Evolutionary conservation across 2,113 vertebrate genomes (phyloP), one percentile per base, ranked within the genome.

Genomic region (Boulengeromyrus knoepffleri): DNA sequence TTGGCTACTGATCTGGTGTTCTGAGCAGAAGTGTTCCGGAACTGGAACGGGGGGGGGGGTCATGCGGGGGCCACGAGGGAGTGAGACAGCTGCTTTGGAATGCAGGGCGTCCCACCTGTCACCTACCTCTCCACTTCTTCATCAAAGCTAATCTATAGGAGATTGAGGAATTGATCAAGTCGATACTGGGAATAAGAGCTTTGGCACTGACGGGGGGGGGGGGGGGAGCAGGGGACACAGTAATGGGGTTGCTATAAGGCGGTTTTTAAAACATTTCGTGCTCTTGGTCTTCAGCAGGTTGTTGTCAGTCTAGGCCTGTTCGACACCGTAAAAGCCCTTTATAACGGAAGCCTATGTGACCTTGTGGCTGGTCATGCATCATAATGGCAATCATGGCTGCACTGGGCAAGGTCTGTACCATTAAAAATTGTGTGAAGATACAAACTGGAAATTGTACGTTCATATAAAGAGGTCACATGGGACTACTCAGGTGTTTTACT

Each of bases 141-240:
- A 85, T 84, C 74, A 77, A 84, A 50, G 27, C 47, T 52, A 52
- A 85, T 89, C 89, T 89, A 85, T 84, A 89, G 31, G 77, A 83
- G 77, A 89, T 56, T 85, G 47, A 58, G 74, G 80, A 53, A 89
- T 89, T 85, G 89, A 89, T 83, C 49, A 84, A 42, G 74, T 19
- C 74, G 74, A 80, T 6, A 3, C 31, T 6, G 13, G 39, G 24
- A 84, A 49, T 52, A 49, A 39, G n/a, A 84, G 31, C 74, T 50
- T 85, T 19, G 24, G 50, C 77, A 42, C 24, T 45, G 83, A 84
- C 6, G 56, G 83, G 31, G 58, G n/a, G 31, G 31, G 39, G 56
- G 83, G 47, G 58, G n/a, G 31, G 31, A 27, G 31, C 70, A 39
- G 70, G 39, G 70, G 31, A 77, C 70, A 19, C 31, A 17, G 4